These are phyloP conservation scores for Chrysocyon brachyurus DNA, from an alignment of 2,797 vertebrate species.

Conservation along the genomic window DNA sequence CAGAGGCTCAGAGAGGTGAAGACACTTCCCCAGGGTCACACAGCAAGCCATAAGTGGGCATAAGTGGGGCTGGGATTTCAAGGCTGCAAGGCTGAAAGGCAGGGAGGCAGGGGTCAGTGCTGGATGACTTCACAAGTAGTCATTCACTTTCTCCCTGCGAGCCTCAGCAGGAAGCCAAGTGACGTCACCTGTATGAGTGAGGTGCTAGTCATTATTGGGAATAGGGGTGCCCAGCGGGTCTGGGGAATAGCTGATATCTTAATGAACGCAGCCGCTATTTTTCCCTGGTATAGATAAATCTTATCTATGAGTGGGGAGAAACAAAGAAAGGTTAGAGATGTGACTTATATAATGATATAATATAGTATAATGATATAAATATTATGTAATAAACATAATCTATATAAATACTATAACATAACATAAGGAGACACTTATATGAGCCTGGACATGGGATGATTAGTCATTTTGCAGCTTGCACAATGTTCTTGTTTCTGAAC, in stretches of 20 bases:
- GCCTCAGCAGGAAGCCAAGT: background rate
- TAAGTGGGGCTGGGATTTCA: background rate
- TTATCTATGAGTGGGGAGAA: background rate
- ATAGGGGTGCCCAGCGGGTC: background rate
- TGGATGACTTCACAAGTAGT: conserved; percentile 33
- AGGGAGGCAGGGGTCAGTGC: background rate
- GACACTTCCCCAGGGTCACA: background rate
- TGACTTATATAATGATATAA: background rate
- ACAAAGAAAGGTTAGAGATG: background rate
- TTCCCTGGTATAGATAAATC: background rate
- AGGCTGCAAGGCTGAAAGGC: background rate
- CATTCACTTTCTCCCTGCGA: conserved; percentile 74
- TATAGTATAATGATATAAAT: background rate
- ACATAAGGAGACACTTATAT: background rate
- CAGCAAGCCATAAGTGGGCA: background rate
- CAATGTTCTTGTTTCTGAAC: background rate
- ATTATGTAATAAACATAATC: background rate
- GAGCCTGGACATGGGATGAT: background rate
- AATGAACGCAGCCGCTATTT: background rate
- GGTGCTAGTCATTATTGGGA: conserved; percentile 46
- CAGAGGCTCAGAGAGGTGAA: background rate
- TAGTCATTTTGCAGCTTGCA: background rate
- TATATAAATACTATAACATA: background rate
- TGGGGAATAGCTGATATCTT: background rate
- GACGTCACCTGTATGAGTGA: conserved; percentile 69